Evolutionary conservation across 2,888 invertebrate genomes (phyloP).

Genomic region (Habroteleia sp.): DNA sequence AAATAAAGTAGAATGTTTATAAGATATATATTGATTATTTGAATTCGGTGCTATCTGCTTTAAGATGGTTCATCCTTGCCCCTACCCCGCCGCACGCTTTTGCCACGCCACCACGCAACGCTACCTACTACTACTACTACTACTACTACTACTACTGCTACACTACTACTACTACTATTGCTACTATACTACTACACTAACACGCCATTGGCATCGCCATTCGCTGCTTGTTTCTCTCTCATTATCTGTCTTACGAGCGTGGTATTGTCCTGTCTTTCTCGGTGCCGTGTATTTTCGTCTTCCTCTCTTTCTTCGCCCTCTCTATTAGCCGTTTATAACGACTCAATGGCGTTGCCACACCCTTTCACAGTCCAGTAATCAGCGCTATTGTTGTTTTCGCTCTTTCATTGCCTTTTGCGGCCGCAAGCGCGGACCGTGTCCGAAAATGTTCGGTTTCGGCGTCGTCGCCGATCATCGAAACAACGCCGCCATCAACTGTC

Average conservation of each 20-base stretch:
- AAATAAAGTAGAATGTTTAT: constrained; percentile 55
- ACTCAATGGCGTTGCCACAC: constrained; percentile 81
- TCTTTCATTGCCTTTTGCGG: constrained; percentile 68
- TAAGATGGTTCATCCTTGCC: constrained; percentile 80
- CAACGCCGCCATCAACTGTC: constrained; percentile 15
- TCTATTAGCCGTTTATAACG: constrained; percentile 78
- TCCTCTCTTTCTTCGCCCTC: constrained; percentile 52
- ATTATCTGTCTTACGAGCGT: constrained; percentile 44
- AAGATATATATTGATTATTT: constrained; percentile 80
- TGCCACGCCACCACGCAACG: constrained; percentile 64
- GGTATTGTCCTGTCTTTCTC: constrained; percentile 58
- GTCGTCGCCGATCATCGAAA: constrained; percentile 11
- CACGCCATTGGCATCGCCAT: constrained; percentile 65
- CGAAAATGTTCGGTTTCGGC: constrained; percentile 49
- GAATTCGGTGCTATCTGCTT: constrained; percentile 78
- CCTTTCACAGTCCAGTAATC: constrained; percentile 80
- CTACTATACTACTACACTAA: too few relatives aligned
- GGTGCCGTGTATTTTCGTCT: constrained; percentile 54
- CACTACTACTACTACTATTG: too few relatives aligned
- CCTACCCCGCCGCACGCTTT: constrained; percentile 54
- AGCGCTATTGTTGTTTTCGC: constrained; percentile 79
- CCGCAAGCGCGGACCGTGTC: constrained; percentile 57
- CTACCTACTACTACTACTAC: constrained; percentile 66
- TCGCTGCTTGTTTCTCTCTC: constrained; percentile 55
- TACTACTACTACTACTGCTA: too few relatives aligned